These are phyloP conservation scores for Drosophila ezoana DNA, from an alignment of 2,888 invertebrate species.

Conservation along the genomic window DNA sequence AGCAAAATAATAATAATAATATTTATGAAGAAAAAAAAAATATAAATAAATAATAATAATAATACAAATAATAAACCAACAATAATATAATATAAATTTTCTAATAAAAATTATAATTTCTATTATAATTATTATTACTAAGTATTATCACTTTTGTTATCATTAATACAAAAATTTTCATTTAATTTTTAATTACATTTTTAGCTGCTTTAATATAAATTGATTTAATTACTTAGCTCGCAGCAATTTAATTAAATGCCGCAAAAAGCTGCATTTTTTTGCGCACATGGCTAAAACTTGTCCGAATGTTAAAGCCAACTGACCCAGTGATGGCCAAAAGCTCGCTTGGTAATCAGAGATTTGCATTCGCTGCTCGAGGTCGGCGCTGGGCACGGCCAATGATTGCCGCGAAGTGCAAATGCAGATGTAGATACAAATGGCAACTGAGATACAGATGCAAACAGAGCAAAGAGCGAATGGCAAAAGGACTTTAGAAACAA, in stretches of 20 bases:
- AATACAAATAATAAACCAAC: neutral
- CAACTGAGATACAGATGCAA: constrained; percentile 3
- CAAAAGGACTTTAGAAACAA: constrained; percentile 12
- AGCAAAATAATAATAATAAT: neutral
- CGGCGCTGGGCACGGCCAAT: constrained; percentile 6
- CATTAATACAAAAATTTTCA: too few relatives aligned
- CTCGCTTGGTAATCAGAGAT: constrained; percentile 31
- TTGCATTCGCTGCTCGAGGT: constrained; percentile 5
- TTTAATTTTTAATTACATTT: too few relatives aligned
- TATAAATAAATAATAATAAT: too few relatives aligned
- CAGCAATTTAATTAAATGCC: constrained; percentile 9
- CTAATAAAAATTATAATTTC: too few relatives aligned
- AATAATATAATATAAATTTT: too few relatives aligned
- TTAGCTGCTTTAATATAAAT: neutral
- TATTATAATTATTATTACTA: too few relatives aligned
- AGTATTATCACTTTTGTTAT: too few relatives aligned
- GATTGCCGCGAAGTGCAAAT: constrained; percentile 14
- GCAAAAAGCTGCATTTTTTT: constrained; percentile 4
- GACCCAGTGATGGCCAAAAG: constrained; percentile 3
- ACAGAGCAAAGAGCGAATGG: neutral
- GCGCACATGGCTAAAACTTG: neutral
- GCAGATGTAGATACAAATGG: neutral
- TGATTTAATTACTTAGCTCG: constrained; percentile 16
- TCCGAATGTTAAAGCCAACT: constrained; percentile 9
- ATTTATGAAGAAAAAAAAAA: neutral